Percentiles rank a stretch among this genome's conserved stretches.
Evolutionary conservation across 2,797 vertebrate species (phyloP).

Genomic region (Enteromius unitaeniatus): DNA sequence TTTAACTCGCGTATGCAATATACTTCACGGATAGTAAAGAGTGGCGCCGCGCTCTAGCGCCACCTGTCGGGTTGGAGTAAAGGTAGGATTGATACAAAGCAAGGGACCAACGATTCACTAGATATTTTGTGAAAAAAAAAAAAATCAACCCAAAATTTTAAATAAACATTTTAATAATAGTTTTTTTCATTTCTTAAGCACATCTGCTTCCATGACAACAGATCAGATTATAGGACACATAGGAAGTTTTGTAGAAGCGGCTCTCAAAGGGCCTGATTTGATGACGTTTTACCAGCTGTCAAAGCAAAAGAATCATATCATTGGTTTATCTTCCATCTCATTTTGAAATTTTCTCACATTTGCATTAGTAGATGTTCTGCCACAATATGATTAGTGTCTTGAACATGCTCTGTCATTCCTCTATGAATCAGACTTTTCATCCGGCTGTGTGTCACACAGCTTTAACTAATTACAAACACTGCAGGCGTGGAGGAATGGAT

Average conservation of each 20-base stretch:
- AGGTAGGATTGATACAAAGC: no score
- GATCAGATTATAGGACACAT: background rate
- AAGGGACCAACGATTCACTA: background rate
- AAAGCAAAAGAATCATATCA: constrained; percentile 33
- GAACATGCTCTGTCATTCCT: constrained; percentile 24
- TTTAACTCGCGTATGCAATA: background rate
- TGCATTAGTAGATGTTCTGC: background rate
- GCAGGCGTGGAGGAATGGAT: constrained; percentile 43
- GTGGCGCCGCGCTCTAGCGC: background rate
- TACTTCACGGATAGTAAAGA: background rate
- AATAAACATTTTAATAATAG: background rate
- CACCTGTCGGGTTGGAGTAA: constrained; percentile 50
- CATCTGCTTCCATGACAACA: background rate
- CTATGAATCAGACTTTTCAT: constrained; percentile 2
- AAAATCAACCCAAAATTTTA: background rate
- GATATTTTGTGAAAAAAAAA: background rate
- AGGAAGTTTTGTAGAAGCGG: background rate
- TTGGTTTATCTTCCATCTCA: constrained; percentile 27
- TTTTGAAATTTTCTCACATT: constrained; percentile 16
- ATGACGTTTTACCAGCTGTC: constrained; percentile 31
- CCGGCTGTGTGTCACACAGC: constrained; percentile 14
- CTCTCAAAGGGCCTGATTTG: background rate
- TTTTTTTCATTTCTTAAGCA: background rate
- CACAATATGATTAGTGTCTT: constrained; percentile 29
- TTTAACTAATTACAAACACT: constrained; percentile 49